Conservation (phyloP, 2,113 vertebrate species). For the Todiramphus saurophagus region DNA sequence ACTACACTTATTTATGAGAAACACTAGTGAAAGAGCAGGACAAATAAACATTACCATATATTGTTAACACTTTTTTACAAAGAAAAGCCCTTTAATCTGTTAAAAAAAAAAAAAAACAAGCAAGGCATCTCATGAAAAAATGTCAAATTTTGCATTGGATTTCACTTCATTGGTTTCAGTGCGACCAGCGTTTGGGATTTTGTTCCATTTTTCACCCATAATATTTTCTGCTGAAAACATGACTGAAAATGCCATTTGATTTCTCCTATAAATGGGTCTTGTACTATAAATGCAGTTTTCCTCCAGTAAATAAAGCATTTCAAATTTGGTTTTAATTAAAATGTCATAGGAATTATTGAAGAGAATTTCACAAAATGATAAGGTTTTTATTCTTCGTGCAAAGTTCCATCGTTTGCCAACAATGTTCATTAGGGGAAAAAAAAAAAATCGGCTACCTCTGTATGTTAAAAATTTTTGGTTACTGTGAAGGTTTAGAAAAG, state of each 20-base stretch:
- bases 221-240: background rate
- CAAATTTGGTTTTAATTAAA: slow-evolving; percentile 44
- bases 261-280: background rate
- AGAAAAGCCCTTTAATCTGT: background rate
- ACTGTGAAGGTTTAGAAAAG: background rate
- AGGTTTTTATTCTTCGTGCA: background rate
- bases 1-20: background rate
- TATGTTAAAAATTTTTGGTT: background rate
- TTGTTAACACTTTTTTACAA: background rate
- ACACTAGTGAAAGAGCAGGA: background rate
- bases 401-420: background rate
- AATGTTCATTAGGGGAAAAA: background rate
- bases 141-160: background rate
- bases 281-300: background rate
- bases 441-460: background rate
- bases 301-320: slow-evolving; percentile 51
- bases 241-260: background rate
- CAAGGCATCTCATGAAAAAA: background rate
- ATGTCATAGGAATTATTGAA: background rate
- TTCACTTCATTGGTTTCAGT: background rate
- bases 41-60: background rate
- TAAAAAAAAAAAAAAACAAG: background rate
- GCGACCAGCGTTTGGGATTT: background rate
- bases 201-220: background rate
- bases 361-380: background rate